Percentiles rank a stretch among this genome's conserved stretches.
Conservation (phyloP, 2,888 invertebrate genomes). For the Archips xylosteana region DNA sequence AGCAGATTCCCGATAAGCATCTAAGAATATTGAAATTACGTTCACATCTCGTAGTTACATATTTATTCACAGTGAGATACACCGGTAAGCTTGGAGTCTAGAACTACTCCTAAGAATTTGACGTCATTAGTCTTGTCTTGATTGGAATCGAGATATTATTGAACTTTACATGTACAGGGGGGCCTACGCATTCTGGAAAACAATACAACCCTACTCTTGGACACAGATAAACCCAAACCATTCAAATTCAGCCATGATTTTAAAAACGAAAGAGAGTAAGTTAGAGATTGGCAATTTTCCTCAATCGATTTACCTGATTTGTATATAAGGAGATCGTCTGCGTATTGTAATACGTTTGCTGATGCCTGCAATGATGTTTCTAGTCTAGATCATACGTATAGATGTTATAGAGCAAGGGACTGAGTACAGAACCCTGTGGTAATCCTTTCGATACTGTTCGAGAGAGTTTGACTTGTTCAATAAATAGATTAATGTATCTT, state of each 20-base stretch:
- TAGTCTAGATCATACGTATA: constrained; percentile 3
- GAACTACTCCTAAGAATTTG: too few species aligned
- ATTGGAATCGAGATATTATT: too few species aligned
- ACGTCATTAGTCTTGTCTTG: too few species aligned
- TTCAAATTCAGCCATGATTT: not conserved
- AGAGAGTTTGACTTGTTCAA: not conserved
- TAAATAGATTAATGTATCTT: constrained; percentile 1
- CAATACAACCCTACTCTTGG: not conserved
- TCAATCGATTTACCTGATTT: not conserved
- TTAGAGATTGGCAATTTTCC: not conserved
- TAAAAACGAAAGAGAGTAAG: not conserved
- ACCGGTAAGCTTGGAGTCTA: too few species aligned
- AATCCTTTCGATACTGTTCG: not conserved
- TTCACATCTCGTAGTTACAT: too few species aligned
- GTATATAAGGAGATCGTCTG: not conserved
- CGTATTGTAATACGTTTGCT: not conserved
- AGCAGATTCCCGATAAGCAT: too few species aligned
- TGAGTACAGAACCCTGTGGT: not conserved
- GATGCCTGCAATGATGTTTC: not conserved
- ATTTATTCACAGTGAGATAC: too few species aligned
- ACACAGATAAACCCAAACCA: not conserved
- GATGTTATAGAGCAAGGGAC: constrained; percentile 2
- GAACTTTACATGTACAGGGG: too few species aligned
- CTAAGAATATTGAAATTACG: too few species aligned
- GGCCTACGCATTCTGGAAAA: too few species aligned